Conservation (phyloP, 2,113 vertebrate species). For the Centropus unirufus region DNA sequence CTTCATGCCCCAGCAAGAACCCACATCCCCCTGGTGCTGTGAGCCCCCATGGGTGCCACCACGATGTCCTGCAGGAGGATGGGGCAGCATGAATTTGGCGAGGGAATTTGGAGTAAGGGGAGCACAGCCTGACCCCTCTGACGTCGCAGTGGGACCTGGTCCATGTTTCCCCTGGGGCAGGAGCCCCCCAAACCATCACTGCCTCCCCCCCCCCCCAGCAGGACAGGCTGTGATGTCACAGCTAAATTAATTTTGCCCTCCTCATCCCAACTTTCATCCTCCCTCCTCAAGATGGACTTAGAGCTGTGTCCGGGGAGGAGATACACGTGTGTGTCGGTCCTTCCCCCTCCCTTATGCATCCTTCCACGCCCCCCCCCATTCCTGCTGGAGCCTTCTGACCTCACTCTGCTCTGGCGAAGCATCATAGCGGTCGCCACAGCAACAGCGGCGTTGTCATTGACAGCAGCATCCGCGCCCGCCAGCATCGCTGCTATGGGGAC, state of each 20-base stretch:
- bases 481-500: neutral
- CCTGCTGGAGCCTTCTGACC: constrained; percentile 50
- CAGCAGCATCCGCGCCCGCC: constrained; percentile 43
- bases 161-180: neutral
- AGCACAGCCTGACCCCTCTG: neutral
- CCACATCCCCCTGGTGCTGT: neutral
- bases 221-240: neutral
- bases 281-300: too few species aligned
- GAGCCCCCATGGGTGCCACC: neutral
- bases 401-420: constrained; percentile 54
- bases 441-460: constrained; percentile 63
- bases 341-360: neutral
- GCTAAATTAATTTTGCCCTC: neutral
- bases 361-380: neutral
- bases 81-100: neutral
- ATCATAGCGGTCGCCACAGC: constrained; percentile 58
- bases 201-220: neutral
- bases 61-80: neutral
- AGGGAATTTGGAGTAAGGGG: neutral
- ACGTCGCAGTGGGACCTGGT: neutral
- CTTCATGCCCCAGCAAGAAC: neutral
- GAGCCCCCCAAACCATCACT: neutral
- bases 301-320: neutral
- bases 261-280: neutral
- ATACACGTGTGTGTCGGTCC: too few species aligned